Conservation (phyloP, 1,140 invertebrate species). For the Agrypnia vestita region DNA sequence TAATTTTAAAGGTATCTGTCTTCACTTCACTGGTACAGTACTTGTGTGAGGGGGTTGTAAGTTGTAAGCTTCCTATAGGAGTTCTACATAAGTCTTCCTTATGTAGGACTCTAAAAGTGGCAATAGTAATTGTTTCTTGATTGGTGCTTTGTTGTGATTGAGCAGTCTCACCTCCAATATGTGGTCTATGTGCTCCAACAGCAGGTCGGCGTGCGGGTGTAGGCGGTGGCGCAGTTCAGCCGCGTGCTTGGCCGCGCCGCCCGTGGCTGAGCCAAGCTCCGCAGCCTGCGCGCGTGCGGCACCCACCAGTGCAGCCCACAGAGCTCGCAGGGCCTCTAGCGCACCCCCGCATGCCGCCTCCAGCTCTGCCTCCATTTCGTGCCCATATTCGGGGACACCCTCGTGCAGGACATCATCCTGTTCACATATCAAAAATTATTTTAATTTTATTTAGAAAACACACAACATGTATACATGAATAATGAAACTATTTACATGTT, state of each 20-base stretch:
- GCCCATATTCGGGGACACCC: slow-evolving; percentile 63
- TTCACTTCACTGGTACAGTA: no score
- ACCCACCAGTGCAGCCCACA: slow-evolving; percentile 69
- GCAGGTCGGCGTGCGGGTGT: slow-evolving; percentile 65
- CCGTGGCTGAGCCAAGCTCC: slow-evolving; percentile 64
- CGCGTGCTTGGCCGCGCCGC: slow-evolving; percentile 52
- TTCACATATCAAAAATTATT: not conserved
- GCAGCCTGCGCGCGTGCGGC: slow-evolving; percentile 69
- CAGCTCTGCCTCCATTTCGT: slow-evolving; percentile 69
- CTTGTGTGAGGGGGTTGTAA: no score
- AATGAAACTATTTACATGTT: no score
- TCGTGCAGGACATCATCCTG: slow-evolving; percentile 64
- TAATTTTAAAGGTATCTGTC: no score
- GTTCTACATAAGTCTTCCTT: no score
- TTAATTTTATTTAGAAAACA: no score
- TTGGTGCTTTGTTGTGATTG: not conserved
- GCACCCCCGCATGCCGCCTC: slow-evolving; percentile 70
- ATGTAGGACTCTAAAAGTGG: no score
- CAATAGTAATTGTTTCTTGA: no score
- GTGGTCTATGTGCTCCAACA: slow-evolving; percentile 75
- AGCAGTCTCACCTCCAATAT: slow-evolving; percentile 70
- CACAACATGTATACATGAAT: no score
- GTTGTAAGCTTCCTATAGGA: no score
- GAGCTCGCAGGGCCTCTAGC: slow-evolving; percentile 68
- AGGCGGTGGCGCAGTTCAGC: slow-evolving; percentile 50